Base-by-base conservation (phyloP, 2,888 invertebrate species). In the Griposia aprilina region DNA sequence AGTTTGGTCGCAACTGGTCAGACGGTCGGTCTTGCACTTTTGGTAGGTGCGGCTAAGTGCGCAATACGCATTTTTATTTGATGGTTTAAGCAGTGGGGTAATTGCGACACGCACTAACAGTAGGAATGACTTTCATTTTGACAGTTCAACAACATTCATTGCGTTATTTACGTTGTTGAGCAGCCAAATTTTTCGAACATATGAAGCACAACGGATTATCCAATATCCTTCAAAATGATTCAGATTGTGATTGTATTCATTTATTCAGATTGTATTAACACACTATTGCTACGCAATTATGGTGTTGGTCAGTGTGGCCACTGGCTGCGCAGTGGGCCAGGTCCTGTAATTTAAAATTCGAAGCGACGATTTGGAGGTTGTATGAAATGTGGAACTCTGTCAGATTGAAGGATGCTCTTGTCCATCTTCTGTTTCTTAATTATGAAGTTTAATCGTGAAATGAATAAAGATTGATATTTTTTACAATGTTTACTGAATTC, bases 391-490 rank as follows among this genome's bases (percentile, higher is more conserved):
- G 20, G 55, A 17, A 26, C 10, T 20, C 8, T 48, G 2, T 23
- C 45, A 55, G 7, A 59, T 26, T 20, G 30, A 52, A 45, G 13
- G 23, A n/a, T n/a, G 15, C 8, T n/a, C 41, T 62, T n/a, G 20
- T 23, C 26, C 17, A 50, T 76, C 26, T 63, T 41, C 26, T 23
- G 36, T 26, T 66, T 59, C n/a, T 15, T 50, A 50, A 45, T 23
- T 23, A 50, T 76, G 11, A 59, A 52, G 20, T 52, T 68, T 52
- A 45, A 17, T 62, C 45, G 55, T 55, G 17, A 36, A 71, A 78
- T 78, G 5, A 52, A 45, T 20, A 41, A 10, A 45, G 36, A 79
- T 23, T 45, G 2, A 62, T n/a, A 79, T 48, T 48, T 62, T 52
- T 36, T 26, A 55, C 8, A 48, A 30, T 52, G 15, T 3, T 5